Evolutionary conservation across 2,888 invertebrate genomes (phyloP).

Genomic region (Melieria omissa): DNA sequence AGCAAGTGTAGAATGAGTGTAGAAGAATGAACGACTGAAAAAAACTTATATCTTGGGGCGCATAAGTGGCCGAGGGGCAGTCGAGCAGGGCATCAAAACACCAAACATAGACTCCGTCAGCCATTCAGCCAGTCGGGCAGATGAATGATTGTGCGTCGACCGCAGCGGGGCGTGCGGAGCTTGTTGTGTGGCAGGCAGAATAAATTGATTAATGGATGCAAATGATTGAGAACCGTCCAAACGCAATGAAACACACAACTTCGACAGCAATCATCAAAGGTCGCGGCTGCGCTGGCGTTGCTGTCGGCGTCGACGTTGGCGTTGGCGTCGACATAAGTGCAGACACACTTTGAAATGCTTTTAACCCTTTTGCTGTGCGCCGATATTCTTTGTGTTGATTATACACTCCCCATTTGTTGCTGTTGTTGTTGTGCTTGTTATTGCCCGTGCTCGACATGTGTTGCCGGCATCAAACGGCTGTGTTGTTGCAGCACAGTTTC

Average conservation of each 20-base stretch:
- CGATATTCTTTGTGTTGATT: neutral
- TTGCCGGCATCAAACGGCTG: conserved; percentile 12
- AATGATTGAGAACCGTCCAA: conserved; percentile 61
- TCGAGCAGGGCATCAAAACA: too few species aligned
- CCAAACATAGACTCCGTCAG: neutral
- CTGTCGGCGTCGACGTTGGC: conserved; percentile 10
- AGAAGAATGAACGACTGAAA: conserved; percentile 47
- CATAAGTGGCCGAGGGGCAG: conserved; percentile 41
- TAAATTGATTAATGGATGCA: conserved; percentile 66
- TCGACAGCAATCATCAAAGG: neutral
- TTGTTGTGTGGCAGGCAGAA: conserved; percentile 37
- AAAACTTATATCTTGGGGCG: conserved; percentile 46
- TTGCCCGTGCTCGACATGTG: conserved; percentile 16
- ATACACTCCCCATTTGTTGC: conserved; percentile 12
- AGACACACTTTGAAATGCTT: neutral
- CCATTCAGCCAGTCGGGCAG: neutral
- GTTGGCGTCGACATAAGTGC: neutral
- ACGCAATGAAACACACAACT: conserved; percentile 38
- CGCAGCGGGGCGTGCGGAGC: neutral
- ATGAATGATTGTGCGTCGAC: neutral
- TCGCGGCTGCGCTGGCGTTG: conserved; percentile 18
- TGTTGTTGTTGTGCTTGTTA: conserved; percentile 12
- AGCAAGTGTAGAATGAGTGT: conserved; percentile 49
- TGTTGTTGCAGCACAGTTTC: conserved; percentile 43
- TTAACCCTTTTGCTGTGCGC: neutral